Conservation (phyloP, 2,113 vertebrate genomes). For the Eublepharis macularius region DNA sequence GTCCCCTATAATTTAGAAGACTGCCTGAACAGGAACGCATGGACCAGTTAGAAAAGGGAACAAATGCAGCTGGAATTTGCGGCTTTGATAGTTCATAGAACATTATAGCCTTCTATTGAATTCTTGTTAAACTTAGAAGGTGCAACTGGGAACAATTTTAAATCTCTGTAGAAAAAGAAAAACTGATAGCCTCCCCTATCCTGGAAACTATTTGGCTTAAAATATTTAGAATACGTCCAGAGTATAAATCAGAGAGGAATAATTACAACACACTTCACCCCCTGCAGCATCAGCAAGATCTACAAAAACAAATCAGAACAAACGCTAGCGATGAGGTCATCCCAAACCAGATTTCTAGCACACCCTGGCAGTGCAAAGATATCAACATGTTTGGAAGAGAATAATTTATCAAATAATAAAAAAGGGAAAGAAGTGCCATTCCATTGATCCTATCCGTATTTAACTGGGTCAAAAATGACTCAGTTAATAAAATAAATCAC, state of each 20-base stretch:
- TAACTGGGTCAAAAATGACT: no score
- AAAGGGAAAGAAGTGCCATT: no score
- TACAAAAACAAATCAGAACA: background rate
- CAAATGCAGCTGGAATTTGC: no score
- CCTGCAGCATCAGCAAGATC: no score
- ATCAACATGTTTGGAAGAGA: background rate
- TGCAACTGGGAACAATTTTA: background rate
- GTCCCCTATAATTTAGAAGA: no score
- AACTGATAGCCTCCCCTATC: background rate
- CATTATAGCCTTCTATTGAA: no score
- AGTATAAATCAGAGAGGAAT: background rate
- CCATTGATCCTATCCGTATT: no score
- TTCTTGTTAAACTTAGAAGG: background rate
- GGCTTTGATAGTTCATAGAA: no score
- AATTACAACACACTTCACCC: background rate
- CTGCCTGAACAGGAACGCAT: no score
- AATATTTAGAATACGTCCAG: background rate
- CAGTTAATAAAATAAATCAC: no score
- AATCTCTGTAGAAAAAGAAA: no score
- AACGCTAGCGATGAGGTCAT: background rate
- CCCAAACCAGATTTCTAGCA: background rate
- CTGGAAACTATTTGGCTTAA: background rate
- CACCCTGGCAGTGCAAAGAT: background rate
- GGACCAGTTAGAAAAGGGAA: no score
- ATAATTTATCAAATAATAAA: background rate